phyloP scores from a whole-genome alignment of 2,888 invertebrate species.

The Hypomecis atomaria region DNA sequence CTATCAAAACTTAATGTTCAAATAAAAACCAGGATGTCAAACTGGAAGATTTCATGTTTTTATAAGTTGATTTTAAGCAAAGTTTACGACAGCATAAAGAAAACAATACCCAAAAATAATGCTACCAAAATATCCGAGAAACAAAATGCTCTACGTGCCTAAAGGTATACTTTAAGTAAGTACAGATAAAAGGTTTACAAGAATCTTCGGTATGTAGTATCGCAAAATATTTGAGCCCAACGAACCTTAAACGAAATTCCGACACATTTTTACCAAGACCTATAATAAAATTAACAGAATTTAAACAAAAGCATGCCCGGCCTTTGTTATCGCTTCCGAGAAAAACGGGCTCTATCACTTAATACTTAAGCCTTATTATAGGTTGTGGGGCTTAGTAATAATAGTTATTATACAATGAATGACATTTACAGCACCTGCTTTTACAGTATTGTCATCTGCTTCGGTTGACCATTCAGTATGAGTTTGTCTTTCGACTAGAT shows the following conservation, averaged over 20 bases:
- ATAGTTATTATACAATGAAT: slow-evolving; percentile 42
- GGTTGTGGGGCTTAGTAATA: slow-evolving; percentile 24
- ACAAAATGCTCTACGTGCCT: too few relatives aligned
- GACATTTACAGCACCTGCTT: slow-evolving; percentile 39
- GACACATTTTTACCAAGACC: slow-evolving; percentile 22
- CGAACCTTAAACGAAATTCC: slow-evolving; percentile 10
- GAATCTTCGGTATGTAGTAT: slow-evolving; percentile 4
- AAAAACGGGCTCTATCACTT: slow-evolving; percentile 25
- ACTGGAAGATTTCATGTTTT: too few relatives aligned
- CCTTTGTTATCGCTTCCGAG: slow-evolving; percentile 29
- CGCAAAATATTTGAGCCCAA: background rate
- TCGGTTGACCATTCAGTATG: slow-evolving; percentile 31
- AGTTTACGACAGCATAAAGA: too few relatives aligned
- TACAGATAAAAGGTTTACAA: too few relatives aligned
- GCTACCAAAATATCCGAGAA: too few relatives aligned
- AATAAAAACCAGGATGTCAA: too few relatives aligned
- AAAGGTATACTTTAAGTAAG: too few relatives aligned
- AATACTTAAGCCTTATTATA: slow-evolving; percentile 28
- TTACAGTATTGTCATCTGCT: slow-evolving; percentile 36
- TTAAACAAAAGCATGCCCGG: slow-evolving; percentile 29
- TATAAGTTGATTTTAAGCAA: too few relatives aligned
- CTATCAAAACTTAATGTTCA: too few relatives aligned
- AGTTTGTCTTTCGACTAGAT: slow-evolving; percentile 29
- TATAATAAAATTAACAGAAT: slow-evolving; percentile 37
- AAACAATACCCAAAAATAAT: too few relatives aligned